Evolutionary conservation across 2,113 vertebrate species (phyloP).

Genomic region (Neodontobutis hainanensis): DNA sequence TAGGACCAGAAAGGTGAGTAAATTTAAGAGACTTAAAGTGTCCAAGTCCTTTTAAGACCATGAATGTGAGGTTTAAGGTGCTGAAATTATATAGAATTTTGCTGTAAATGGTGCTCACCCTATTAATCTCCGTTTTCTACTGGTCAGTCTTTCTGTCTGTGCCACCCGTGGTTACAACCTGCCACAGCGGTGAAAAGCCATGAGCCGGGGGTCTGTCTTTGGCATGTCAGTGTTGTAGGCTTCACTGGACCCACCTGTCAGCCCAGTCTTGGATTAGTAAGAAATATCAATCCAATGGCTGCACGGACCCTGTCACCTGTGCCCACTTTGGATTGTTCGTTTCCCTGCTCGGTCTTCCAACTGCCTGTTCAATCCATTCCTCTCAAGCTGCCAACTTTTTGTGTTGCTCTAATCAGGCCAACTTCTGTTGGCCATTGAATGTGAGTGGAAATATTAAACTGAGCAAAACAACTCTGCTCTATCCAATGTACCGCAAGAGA

Average conservation of each 20-base stretch:
- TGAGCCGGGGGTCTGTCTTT: slow-evolving; percentile 23
- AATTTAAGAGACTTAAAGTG: too few species aligned
- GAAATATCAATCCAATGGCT: slow-evolving; percentile 54
- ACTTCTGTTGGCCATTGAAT: slow-evolving; percentile 27
- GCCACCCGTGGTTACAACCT: slow-evolving; percentile 24
- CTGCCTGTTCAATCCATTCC: slow-evolving; percentile 39
- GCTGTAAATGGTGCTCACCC: too few species aligned
- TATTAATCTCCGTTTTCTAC: slow-evolving; percentile 2
- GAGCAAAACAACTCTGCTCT: not conserved
- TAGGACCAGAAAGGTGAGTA: too few species aligned
- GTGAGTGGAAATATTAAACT: slow-evolving; percentile 17
- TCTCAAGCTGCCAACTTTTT: slow-evolving; percentile 41
- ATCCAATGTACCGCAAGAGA: slow-evolving; percentile 1
- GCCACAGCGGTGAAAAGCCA: slow-evolving; percentile 11
- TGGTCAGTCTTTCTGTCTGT: not conserved
- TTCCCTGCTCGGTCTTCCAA: slow-evolving; percentile 51
- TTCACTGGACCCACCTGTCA: slow-evolving; percentile 61
- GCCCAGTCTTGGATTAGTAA: slow-evolving; percentile 49
- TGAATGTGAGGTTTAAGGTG: too few species aligned
- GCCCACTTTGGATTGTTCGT: slow-evolving; percentile 28
- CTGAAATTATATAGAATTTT: too few species aligned
- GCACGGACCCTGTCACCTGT: slow-evolving; percentile 53
- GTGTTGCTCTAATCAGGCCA: slow-evolving; percentile 31
- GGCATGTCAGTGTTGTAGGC: slow-evolving; percentile 38
- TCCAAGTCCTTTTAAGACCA: too few species aligned